phyloP scores from a whole-genome alignment of 1,140 invertebrate species.

The Brachionus rubens region DNA sequence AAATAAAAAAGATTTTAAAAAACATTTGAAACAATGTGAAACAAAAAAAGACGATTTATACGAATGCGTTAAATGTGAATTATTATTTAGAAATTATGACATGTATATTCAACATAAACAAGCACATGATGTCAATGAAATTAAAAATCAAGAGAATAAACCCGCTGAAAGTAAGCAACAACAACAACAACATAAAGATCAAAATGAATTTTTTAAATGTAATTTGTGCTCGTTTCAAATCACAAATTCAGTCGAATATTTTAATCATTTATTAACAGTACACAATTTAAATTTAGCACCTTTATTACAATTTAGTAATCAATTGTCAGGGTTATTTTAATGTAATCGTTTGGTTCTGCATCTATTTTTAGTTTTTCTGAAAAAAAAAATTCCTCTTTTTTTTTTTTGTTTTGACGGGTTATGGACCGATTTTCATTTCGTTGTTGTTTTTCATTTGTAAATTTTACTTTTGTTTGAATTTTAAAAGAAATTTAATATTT shows the following conservation, averaged over 20 bases:
- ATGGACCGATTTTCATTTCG: too few species aligned
- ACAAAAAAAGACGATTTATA: constrained; percentile 53
- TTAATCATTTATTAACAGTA: background rate
- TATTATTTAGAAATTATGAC: constrained; percentile 79
- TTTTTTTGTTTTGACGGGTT: too few species aligned
- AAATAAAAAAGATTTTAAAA: background rate
- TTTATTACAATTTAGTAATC: constrained; percentile 5
- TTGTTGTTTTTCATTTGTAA: too few species aligned
- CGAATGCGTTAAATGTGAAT: constrained; percentile 80
- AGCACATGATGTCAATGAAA: constrained; percentile 87
- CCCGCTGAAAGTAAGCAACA: background rate
- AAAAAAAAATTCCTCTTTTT: too few species aligned
- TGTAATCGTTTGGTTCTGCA: too few species aligned
- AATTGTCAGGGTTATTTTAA: background rate
- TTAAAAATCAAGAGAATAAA: constrained; percentile 64
- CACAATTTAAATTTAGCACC: constrained; percentile 14
- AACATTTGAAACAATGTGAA: background rate
- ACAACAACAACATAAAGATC: too few species aligned
- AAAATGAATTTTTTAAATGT: background rate
- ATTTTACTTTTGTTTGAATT: too few species aligned
- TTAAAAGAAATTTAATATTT: too few species aligned
- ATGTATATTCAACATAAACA: constrained; percentile 94
- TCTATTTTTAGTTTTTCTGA: too few species aligned
- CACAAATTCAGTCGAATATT: constrained; percentile 13
- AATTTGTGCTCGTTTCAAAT: background rate